Conservation (phyloP, 1,140 invertebrate genomes). For the Bombus terrestris region DNA sequence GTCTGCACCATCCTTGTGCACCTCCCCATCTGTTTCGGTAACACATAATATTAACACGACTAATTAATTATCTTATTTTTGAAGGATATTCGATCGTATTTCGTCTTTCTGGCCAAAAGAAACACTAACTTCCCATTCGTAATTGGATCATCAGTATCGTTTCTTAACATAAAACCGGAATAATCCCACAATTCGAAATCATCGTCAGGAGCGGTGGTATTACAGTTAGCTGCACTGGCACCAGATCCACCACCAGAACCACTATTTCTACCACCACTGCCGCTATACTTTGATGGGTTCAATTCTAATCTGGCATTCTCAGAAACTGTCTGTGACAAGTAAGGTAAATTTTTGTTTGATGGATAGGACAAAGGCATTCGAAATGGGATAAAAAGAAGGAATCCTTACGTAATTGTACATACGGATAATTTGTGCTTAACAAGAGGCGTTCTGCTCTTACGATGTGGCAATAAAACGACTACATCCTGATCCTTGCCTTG, state of each 20-base stretch:
- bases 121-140: constrained; percentile 73
- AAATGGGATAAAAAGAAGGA: background rate
- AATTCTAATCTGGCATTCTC: constrained; percentile 76
- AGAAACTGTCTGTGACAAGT: constrained; percentile 72
- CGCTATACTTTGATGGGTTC: constrained; percentile 55
- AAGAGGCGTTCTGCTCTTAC: constrained; percentile 74
- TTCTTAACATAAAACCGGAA: constrained; percentile 78
- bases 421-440: constrained; percentile 78
- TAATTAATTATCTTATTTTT: background rate
- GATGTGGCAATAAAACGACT: constrained; percentile 74
- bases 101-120: background rate
- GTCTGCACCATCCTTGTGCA: constrained; percentile 86
- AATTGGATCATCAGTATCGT: constrained; percentile 72
- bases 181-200: constrained; percentile 78
- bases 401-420: constrained; percentile 33
- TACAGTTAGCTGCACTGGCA: background rate
- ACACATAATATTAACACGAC: background rate
- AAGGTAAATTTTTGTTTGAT: background rate
- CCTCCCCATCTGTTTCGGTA: constrained; percentile 75
- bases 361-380: background rate
- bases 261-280: background rate
- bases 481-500: constrained; percentile 75
- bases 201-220: constrained; percentile 62
- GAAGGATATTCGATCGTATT: background rate
- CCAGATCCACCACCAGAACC: background rate